Base-by-base conservation (phyloP, 2,797 vertebrate species). In the Okamejei kenojei region DNA sequence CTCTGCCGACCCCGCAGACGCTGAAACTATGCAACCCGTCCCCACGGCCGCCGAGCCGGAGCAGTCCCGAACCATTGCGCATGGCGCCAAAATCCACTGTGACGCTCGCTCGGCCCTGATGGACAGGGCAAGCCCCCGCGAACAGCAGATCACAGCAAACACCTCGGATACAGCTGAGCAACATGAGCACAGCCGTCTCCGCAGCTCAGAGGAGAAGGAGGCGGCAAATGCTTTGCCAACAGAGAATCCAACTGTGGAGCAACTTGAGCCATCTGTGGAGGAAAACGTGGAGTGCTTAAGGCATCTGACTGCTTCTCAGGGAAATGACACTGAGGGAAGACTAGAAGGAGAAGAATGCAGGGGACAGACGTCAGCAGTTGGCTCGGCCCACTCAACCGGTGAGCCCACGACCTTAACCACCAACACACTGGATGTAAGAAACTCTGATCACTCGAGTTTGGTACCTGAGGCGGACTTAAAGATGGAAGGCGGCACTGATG, bases 1-100 rank as follows among this genome's bases (percentile, higher is more conserved):
- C 94, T 96, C 98, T 54, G 97, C 97, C 29, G 97, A 98, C 95
- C 97, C 97, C 54, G 97, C 96, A 0, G 97, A 98, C 94, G 96
- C 98, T 93, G 96, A 98, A 96, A 96, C 98, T 91, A 97, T 99
- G 96, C 98, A 97, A 95, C 96, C 95, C 9, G 95, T 97, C 10
- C 93, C 95, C 1, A 95, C 95, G n/a, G 96, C 97, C 76, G 96
- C 96, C 54, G 97, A 97, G 94, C 97, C 97, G 0, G 96, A 96
- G 96, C 98, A 96, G 74, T 94, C 96, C 0, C 97, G 97, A 93
- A 96, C 97, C 93, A 96, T 98, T 94, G 96, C 97, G 54, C 95
- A 96, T 0, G 93, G 97, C 23, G 96, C 96, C 68, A 96, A 95
- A 35, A 93, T 96, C 29, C 95, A 95, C 93, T 96, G 96, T 93